phyloP scores from a whole-genome alignment of 2,113 vertebrate species.

The Grammatotria lemairii region DNA sequence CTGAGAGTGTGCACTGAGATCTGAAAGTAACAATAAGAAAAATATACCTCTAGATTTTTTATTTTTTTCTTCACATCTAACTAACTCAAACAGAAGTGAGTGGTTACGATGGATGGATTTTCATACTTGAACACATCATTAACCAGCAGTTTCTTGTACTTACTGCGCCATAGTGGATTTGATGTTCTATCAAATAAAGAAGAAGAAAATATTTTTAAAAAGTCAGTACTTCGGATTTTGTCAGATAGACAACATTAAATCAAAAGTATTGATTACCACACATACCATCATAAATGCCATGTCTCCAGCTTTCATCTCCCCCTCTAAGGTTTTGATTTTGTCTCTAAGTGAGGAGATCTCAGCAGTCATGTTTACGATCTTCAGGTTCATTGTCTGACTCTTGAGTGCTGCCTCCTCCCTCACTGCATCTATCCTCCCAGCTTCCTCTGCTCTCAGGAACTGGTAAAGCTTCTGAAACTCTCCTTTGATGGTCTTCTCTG shows the following conservation, averaged over 20 bases:
- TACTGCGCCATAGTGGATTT: background rate
- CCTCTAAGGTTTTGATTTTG: background rate
- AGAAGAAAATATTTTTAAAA: accelerated
- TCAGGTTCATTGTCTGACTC: background rate
- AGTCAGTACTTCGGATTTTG: accelerated
- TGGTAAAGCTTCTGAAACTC: slow-evolving; percentile 3
- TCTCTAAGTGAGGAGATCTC: background rate
- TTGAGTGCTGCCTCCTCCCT: background rate
- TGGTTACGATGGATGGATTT: accelerated
- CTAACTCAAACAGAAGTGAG: background rate
- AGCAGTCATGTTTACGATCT: background rate
- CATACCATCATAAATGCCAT: slow-evolving; percentile 13
- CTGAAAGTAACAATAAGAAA: background rate
- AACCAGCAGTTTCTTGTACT: background rate
- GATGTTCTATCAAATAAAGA: background rate
- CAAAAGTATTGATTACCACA: accelerated
- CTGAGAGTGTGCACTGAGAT: background rate
- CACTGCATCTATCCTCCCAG: background rate
- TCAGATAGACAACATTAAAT: accelerated
- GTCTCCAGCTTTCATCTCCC: background rate
- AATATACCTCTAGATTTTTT: too few relatives aligned
- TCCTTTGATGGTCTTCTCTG: slow-evolving; percentile 2
- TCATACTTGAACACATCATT: accelerated
- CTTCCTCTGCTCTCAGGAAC: slow-evolving; percentile 29
- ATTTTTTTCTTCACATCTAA: too few relatives aligned